Evolutionary conservation across 2,888 invertebrate species (phyloP), one percentile per base, ranked within the genome.

Genomic region (Apotomis capreana): DNA sequence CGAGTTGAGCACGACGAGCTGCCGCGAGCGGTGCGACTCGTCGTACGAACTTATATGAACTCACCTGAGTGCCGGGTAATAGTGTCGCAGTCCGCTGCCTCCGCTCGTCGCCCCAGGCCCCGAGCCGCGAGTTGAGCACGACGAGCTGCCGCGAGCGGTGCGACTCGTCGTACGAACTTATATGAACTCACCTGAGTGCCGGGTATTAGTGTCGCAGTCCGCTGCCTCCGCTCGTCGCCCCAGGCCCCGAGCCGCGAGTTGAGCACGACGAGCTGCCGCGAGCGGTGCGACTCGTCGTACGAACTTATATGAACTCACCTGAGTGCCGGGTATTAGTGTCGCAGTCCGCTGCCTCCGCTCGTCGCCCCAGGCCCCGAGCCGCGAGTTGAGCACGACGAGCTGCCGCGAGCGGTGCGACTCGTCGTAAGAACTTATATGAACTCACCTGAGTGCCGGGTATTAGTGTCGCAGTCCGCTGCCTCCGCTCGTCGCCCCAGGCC

Each of bases 1-100:
- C 10, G 96, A 93, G 89, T 97, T 97, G 46, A 96, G 94, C 74
- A 96, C 95, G 63, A 97, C 95, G 2, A 95, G 90, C 79, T 95
- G 95, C 40, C 94, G 92, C 51, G 93, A 82, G 6, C 78, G 79
- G 68, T 88, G 86, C 51, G 90, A 90, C 59, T 91, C 90, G n/a
- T 88, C 88, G 91, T 94, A 90, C 83, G 97, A n/a, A n/a, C n/a
- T n/a, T n/a, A n/a, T n/a, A n/a, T n/a, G n/a, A n/a, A n/a, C n/a
- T n/a, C n/a, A n/a, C n/a, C n/a, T n/a, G n/a, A n/a, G n/a, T n/a
- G n/a, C n/a, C n/a, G n/a, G n/a, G 95, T 59, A 92, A 81, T 77
- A 96, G 94, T 26, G 91, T 92, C 55, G 95, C 95, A 13, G 92
- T 92, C 2, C 94, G 89, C 76, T 94, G 93, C 5, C 94, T 83